Conservation (phyloP, 2,888 invertebrate genomes). For the Heterodera filipjevi region DNA sequence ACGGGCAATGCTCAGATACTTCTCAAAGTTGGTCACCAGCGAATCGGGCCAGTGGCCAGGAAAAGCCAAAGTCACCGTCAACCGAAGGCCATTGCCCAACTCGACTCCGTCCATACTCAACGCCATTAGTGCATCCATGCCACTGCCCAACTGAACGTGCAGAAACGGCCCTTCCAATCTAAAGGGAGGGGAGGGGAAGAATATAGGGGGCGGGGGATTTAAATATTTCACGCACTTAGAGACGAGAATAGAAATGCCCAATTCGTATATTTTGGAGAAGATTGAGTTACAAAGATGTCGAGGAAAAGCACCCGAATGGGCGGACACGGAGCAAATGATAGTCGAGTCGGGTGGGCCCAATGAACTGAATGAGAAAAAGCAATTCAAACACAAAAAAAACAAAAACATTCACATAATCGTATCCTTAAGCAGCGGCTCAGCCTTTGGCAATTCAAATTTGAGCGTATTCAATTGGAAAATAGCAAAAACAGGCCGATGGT, state of each 20-base stretch:
- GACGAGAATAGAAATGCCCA: slow-evolving; percentile 52
- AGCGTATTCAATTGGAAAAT: slow-evolving; percentile 85
- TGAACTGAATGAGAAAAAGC: slow-evolving; percentile 51
- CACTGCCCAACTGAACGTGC: slow-evolving; percentile 89
- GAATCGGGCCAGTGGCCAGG: neutral
- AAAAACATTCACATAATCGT: slow-evolving; percentile 49
- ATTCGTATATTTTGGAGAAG: slow-evolving; percentile 55
- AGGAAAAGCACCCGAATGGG: slow-evolving; percentile 49
- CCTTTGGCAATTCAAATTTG: slow-evolving; percentile 78
- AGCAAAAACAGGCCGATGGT: slow-evolving; percentile 82
- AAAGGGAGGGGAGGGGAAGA: slow-evolving; percentile 1
- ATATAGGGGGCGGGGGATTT: neutral
- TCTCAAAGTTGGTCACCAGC: neutral
- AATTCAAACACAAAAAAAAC: neutral
- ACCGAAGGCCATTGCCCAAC: neutral
- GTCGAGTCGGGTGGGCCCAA: slow-evolving; percentile 94
- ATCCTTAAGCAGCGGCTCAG: slow-evolving; percentile 79
- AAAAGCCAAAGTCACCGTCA: neutral
- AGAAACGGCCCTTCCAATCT: slow-evolving; percentile 83
- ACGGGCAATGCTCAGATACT: neutral
- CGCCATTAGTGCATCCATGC: slow-evolving; percentile 78
- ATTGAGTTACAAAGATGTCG: slow-evolving; percentile 47
- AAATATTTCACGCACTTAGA: slow-evolving; percentile 52
- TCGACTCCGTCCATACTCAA: slow-evolving; percentile 66
- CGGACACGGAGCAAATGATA: slow-evolving; percentile 74